phyloP scores from a whole-genome alignment of 2,113 vertebrate genomes.

The Phoenicopterus ruber region DNA sequence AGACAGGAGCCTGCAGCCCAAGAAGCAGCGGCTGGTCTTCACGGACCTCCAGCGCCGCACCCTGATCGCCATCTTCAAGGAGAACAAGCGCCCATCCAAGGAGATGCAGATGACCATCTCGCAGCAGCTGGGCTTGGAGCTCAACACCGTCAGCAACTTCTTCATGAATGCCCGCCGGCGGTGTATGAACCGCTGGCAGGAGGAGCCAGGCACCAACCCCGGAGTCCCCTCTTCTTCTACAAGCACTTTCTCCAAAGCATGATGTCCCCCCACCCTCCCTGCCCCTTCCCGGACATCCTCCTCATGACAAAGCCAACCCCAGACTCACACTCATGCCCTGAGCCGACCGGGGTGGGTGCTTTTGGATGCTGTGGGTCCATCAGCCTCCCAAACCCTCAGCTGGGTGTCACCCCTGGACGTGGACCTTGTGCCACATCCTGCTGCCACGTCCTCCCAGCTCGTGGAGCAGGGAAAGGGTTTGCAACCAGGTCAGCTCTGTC shows the following conservation, averaged over 20 bases:
- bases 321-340: neutral
- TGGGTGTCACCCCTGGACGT: fast-evolving
- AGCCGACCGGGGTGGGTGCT: neutral
- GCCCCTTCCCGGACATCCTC: neutral
- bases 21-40: constrained; percentile 98
- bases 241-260: constrained; percentile 97
- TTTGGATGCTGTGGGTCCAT: neutral
- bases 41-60: constrained; percentile 98
- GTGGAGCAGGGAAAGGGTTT: neutral
- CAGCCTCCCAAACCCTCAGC: neutral
- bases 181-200: constrained; percentile 95
- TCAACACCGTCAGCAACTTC: constrained; percentile 99
- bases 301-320: constrained; percentile 39
- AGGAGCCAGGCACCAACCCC: constrained; percentile 85
- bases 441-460: neutral
- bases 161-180: constrained; percentile 99
- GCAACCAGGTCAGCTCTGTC: neutral
- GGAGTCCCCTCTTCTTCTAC: constrained; percentile 85
- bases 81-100: constrained; percentile 97
- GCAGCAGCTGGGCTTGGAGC: constrained; percentile 96
- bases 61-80: constrained; percentile 98
- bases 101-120: constrained; percentile 99
- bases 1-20: constrained; percentile 90
- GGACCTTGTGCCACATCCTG: neutral
- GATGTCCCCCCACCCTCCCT: constrained; percentile 58